Percentiles rank a stretch among this genome's conserved stretches.
Conservation (phyloP, 2,113 vertebrate genomes). For the human (Homo sapiens) region GRCh38 chr18:4388501-4389000, state of each 20-base stretch:
- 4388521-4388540: too few relatives aligned
- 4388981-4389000: neutral
- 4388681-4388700: neutral
- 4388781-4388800: neutral
- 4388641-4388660: neutral
- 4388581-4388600: neutral
- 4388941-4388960: neutral
- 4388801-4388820: neutral
- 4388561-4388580: neutral
- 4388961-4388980: neutral
- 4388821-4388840: neutral
- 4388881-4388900: neutral
- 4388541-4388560: neutral
- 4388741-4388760: neutral
- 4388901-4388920: neutral
- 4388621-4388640: neutral
- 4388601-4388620: neutral
- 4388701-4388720: neutral
- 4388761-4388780: neutral
- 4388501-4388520: neutral
- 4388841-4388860: neutral
- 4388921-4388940: neutral
- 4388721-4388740: neutral
- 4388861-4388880: neutral
- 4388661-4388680: neutral